Conservation (phyloP, 2,797 vertebrate species). For the Labeo calbasu region DNA sequence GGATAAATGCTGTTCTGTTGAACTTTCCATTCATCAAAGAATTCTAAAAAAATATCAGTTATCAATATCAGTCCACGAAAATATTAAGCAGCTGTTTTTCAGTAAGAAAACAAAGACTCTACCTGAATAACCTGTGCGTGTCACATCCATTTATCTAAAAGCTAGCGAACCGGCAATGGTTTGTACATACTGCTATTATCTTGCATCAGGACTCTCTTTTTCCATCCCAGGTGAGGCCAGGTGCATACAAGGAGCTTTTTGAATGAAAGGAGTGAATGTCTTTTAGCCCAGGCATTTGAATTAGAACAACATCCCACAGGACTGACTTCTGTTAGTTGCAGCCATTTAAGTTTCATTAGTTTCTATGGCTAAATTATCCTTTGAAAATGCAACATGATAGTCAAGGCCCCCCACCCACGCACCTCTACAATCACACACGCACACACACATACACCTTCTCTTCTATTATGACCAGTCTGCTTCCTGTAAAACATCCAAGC, state of each 20-base stretch:
- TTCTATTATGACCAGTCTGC: constrained; percentile 55
- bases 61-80: not conserved
- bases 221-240: constrained; percentile 62
- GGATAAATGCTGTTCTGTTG: too few species aligned
- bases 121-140: constrained; percentile 58
- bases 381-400: constrained; percentile 68
- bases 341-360: constrained; percentile 76
- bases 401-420: constrained; percentile 57
- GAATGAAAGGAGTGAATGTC: constrained; percentile 70
- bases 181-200: constrained; percentile 22
- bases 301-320: constrained; percentile 73
- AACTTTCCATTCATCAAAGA: not conserved
- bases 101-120: constrained; percentile 56
- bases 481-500: constrained; percentile 59
- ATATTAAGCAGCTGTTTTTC: constrained; percentile 29
- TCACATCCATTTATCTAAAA: constrained; percentile 59
- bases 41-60: not conserved
- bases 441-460: constrained; percentile 66
- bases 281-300: constrained; percentile 73
- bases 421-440: constrained; percentile 63
- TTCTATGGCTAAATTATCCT: constrained; percentile 74
- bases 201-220: constrained; percentile 56
- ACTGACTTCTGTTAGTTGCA: constrained; percentile 68
- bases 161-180: constrained; percentile 62
- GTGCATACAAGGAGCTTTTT: constrained; percentile 67